Conservation (phyloP, 2,797 vertebrate genomes). For the Lutjanus argentimaculatus region DNA sequence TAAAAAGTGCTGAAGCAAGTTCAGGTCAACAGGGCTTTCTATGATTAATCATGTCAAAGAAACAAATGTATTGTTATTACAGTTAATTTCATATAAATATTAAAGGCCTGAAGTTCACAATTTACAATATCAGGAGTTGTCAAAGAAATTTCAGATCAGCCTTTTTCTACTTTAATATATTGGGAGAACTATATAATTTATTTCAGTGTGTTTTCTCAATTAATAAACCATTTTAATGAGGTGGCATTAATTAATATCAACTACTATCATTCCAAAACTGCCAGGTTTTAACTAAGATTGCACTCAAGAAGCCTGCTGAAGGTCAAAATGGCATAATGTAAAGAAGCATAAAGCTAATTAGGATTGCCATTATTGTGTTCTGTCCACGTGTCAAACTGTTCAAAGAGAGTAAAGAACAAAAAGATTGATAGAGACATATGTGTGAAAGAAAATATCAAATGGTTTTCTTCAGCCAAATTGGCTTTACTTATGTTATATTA, state of each 20-base stretch:
- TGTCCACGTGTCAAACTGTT: slow-evolving; percentile 11
- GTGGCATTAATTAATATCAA: slow-evolving; percentile 33
- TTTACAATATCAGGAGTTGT: slow-evolving; percentile 47
- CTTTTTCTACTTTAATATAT: slow-evolving; percentile 67
- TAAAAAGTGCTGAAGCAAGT: slow-evolving; percentile 44
- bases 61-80: slow-evolving; percentile 27
- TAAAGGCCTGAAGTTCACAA: slow-evolving; percentile 43
- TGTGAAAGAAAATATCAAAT: slow-evolving; percentile 12
- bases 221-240: slow-evolving; percentile 28
- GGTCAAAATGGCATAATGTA: slow-evolving; percentile 8
- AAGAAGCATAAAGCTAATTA: not conserved
- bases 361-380: slow-evolving; percentile 15
- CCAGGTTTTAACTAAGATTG: slow-evolving; percentile 42
- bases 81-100: slow-evolving; percentile 51
- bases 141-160: slow-evolving; percentile 30
- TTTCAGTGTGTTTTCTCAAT: slow-evolving; percentile 49
- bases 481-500: slow-evolving; percentile 1
- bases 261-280: slow-evolving; percentile 60
- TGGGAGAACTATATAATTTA: slow-evolving; percentile 25
- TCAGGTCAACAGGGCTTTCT: slow-evolving; percentile 56
- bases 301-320: slow-evolving; percentile 14
- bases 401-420: not conserved
- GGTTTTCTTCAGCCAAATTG: slow-evolving; percentile 20
- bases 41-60: slow-evolving; percentile 34
- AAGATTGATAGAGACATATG: not conserved